Evolutionary conservation across 2,888 invertebrate species (phyloP), one percentile per base, ranked within the genome.

Genomic region (Caenorhabditis zanzibari): DNA sequence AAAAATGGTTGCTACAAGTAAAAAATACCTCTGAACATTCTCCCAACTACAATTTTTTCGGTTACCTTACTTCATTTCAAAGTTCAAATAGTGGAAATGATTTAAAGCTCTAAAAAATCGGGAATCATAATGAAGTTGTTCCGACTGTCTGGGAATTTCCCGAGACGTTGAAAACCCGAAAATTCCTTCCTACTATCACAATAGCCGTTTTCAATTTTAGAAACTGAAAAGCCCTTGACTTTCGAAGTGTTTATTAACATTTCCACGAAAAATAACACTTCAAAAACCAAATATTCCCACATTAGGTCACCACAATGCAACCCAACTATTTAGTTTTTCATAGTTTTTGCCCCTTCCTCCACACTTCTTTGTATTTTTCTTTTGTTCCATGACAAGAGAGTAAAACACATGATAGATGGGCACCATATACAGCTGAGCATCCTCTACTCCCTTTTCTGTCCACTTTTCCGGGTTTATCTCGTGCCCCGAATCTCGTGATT

Each of bases 351-450:
- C 44, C 44, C 44, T 9, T 32, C 41, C 52, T 16, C 14, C 14
- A 19, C 47, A 22, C 59, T 49, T 58, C 32, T 24, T 26, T 61
- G 7, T 59, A 6, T 41, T 59, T 52, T 66, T 49, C 52, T 69
- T 44, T 44, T 64, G 38, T 32, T 64, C 52, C 24, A n/a, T 66
- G 75, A 75, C 66, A 66, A 66, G 59, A 68, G 77, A 63, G 77
- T 69, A 69, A 61, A 76, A 71, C 77, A 71, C 69, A 71, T 77
- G 77, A 77, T 77, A 71, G 77, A 77, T 77, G 61, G 63, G 77
- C 49, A n/a, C 52, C 52, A 54, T 63, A 54, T 49, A 66, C 75
- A 68, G 66, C 59, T 58, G 58, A 68, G 58, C 68, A 32, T 64
- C 58, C 12, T 32, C 49, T 26, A 19, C 28, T 41, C 38, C 41